Evolutionary conservation across 2,888 invertebrate genomes (phyloP).

Genomic region (Polymixis lichenea): DNA sequence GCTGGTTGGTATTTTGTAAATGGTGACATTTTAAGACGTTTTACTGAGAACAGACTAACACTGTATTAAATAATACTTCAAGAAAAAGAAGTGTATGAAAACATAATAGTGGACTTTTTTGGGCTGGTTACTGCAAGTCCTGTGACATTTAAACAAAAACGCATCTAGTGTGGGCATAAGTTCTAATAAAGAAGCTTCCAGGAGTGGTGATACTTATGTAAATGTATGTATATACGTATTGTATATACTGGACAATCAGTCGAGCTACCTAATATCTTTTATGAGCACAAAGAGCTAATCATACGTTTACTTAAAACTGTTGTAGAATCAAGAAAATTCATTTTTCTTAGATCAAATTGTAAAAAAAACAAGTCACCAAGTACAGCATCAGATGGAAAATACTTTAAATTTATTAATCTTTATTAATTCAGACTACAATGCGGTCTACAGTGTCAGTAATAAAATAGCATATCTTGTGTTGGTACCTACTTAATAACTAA

Average conservation of each 20-base stretch:
- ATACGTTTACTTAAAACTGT: no score
- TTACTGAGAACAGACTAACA: not conserved
- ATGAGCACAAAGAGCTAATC: not conserved
- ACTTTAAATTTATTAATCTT: no score
- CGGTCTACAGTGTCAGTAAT: no score
- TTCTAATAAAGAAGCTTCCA: not conserved
- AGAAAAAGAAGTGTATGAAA: not conserved
- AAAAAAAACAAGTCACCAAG: no score
- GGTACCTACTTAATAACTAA: no score
- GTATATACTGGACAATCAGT: not conserved
- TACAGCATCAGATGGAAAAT: no score
- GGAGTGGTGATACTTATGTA: not conserved
- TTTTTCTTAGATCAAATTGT: no score
- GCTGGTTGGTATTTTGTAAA: not conserved
- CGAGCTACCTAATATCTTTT: not conserved
- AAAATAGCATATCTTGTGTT: no score
- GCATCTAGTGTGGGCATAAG: not conserved
- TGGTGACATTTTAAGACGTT: not conserved
- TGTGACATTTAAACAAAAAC: slow-evolving; percentile 3
- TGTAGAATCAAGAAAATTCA: no score
- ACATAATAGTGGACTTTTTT: not conserved
- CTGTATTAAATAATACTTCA: not conserved
- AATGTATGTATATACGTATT: not conserved
- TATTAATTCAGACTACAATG: no score
- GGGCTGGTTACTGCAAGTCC: not conserved